Evolutionary conservation across 30 jellyfish, hydroid and myxozoan species (phyloP).

Genomic region (Aurelia sp.): DNA sequence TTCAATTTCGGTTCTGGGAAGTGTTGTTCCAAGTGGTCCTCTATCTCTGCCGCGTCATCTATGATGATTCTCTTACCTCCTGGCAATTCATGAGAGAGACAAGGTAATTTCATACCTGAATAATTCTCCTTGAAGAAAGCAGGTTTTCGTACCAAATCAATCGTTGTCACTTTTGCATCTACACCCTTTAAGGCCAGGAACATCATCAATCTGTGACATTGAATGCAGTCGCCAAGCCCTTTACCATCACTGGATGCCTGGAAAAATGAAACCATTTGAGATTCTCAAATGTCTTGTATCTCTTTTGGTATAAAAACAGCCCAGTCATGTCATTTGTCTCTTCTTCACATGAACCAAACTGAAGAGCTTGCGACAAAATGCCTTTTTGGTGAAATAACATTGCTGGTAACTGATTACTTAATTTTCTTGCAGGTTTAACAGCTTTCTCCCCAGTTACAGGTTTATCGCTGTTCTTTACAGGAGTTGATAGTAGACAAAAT

Average conservation of each 20-base stretch:
- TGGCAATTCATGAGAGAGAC: constrained; percentile 79
- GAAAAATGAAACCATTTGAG: background rate
- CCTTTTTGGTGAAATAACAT: no score
- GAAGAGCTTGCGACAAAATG: no score
- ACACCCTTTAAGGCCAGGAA: constrained; percentile 95
- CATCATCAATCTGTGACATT: constrained; percentile 98
- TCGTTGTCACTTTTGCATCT: constrained; percentile 96
- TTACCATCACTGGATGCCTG: constrained; percentile 99
- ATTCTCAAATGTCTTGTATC: no score
- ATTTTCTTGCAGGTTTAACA: no score
- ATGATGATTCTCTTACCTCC: constrained; percentile 71
- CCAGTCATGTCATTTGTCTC: no score
- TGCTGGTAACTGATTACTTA: no score
- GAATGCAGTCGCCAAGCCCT: constrained; percentile 98
- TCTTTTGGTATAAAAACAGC: no score
- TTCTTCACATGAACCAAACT: no score
- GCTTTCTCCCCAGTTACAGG: no score
- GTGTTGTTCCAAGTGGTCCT: constrained; percentile 82
- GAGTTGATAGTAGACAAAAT: no score
- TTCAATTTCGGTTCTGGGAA: constrained; percentile 93
- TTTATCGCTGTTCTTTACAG: no score
- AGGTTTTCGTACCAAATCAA: constrained; percentile 95
- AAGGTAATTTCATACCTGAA: constrained; percentile 97
- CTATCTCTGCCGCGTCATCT: constrained; percentile 94
- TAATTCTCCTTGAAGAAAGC: constrained; percentile 82